Percentiles rank a stretch among this genome's conserved stretches.
Conservation (phyloP, 1,140 invertebrate genomes). For the Drosophila biarmipes region DNA sequence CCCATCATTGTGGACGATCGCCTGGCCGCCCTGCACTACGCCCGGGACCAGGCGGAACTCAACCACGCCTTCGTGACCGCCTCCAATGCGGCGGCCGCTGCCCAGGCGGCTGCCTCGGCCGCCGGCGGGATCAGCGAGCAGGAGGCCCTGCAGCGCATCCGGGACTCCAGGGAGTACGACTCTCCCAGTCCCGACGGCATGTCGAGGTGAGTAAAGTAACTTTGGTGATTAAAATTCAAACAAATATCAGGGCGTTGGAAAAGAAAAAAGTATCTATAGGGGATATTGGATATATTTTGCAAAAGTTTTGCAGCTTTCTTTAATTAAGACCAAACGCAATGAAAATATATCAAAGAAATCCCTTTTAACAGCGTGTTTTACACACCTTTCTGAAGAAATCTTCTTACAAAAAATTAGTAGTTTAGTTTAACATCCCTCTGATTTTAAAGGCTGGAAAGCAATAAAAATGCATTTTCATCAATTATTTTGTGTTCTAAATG, state of each 20-base stretch:
- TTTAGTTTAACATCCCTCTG: too few species aligned
- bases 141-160: conserved; percentile 76
- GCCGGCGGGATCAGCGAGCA: conserved; percentile 74
- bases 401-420: neutral
- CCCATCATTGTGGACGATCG: conserved; percentile 67
- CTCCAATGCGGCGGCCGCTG: conserved; percentile 66
- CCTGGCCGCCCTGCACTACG: conserved; percentile 70
- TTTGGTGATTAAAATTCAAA: neutral
- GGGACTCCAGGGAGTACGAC: conserved; percentile 79
- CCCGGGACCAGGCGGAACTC: conserved; percentile 69
- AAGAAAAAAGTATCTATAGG: neutral
- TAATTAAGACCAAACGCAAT: too few species aligned
- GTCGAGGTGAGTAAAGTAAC: conserved; percentile 68
- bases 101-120: conserved; percentile 59
- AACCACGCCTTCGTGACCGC: conserved; percentile 75
- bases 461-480: too few species aligned
- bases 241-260: neutral
- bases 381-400: too few species aligned
- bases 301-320: too few species aligned
- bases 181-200: conserved; percentile 84
- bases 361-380: too few species aligned
- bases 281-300: too few species aligned
- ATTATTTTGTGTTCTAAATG: too few species aligned
- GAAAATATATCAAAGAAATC: too few species aligned
- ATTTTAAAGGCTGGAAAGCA: too few species aligned